A percentile compares a stretch with the other conserved stretches of the same genome.
These are phyloP conservation scores for Bothrops jararaca DNA, from an alignment of 2,113 vertebrate genomes.

Conservation along the genomic window DNA sequence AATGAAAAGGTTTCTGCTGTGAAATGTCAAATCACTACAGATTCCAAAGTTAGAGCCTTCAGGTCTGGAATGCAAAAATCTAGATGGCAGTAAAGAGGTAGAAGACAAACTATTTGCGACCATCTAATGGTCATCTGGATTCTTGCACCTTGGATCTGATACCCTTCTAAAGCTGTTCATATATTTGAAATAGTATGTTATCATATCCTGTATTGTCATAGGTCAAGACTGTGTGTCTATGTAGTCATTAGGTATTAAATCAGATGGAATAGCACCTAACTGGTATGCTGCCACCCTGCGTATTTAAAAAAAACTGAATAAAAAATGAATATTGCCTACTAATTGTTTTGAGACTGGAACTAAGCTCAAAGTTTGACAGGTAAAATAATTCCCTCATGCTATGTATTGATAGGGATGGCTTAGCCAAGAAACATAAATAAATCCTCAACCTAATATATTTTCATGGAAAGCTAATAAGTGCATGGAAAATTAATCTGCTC, in stretches of 20 bases:
- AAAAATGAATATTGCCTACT: background rate
- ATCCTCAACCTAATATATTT: background rate
- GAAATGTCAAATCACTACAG: background rate
- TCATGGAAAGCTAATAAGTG: background rate
- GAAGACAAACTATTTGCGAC: background rate
- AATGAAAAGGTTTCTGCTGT: background rate
- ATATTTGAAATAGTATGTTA: background rate
- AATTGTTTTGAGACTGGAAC: background rate
- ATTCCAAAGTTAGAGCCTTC: background rate
- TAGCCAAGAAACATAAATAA: background rate
- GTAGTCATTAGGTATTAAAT: background rate
- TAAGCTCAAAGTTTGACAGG: background rate
- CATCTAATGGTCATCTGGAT: background rate
- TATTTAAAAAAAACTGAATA: background rate
- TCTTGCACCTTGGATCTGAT: background rate
- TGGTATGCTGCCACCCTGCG: background rate
- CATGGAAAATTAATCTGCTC: background rate
- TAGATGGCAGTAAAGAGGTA: background rate
- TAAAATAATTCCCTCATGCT: background rate
- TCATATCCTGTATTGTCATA: background rate
- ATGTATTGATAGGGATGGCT: background rate
- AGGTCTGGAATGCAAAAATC: background rate
- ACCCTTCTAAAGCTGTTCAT: background rate
- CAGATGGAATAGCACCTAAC: background rate
- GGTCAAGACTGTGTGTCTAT: background rate